A percentile compares a stretch with the other conserved stretches of the same genome.
phyloP scores from a whole-genome alignment of 2,113 vertebrate genomes.

The Butorides virescens region DNA sequence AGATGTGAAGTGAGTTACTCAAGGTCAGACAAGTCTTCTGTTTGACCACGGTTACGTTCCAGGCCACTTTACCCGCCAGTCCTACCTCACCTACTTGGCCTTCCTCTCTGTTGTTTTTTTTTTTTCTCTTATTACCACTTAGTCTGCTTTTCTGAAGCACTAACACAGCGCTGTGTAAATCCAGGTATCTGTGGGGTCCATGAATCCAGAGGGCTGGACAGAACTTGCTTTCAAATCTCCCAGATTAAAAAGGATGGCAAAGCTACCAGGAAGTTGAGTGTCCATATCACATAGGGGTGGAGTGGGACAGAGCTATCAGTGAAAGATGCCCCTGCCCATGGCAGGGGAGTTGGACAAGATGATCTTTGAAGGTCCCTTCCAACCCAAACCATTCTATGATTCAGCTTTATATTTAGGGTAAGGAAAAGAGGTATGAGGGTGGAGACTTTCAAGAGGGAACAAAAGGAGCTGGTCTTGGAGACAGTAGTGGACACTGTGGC shows the following conservation, averaged over 20 bases:
- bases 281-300: neutral
- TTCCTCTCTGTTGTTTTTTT: neutral
- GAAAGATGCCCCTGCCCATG: neutral
- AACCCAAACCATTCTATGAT: neutral
- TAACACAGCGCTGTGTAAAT: neutral
- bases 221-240: neutral
- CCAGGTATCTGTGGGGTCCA: neutral
- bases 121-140: neutral
- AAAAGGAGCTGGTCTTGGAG: neutral
- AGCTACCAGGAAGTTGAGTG: neutral
- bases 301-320: neutral
- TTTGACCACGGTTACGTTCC: neutral
- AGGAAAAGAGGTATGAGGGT: neutral
- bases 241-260: neutral
- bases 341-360: accelerated
- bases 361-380: neutral
- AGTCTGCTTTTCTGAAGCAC: neutral
- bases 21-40: neutral
- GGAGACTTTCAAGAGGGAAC: neutral
- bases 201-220: neutral
- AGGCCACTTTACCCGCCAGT: neutral
- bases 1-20: neutral
- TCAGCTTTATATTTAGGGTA: neutral
- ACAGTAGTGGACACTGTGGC: neutral
- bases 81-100: neutral